These are phyloP conservation scores for Frankliniella fusca DNA, from an alignment of 2,888 invertebrate species.

Conservation along the genomic window DNA sequence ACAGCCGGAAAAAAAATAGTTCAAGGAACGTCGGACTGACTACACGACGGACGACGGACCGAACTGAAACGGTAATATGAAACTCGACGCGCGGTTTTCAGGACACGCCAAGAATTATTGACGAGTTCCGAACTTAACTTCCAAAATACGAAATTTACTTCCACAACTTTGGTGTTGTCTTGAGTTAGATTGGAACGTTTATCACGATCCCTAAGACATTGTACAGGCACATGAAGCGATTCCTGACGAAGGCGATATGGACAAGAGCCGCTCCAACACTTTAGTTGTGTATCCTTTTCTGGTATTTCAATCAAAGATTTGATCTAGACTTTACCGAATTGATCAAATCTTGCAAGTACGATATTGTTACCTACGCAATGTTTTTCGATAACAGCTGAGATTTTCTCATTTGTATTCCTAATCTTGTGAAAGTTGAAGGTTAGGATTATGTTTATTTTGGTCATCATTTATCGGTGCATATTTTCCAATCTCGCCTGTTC, in stretches of 20 bases:
- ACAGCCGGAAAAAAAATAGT: no score
- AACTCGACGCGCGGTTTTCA: no score
- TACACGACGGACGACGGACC: no score
- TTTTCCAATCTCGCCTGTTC: background rate
- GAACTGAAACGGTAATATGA: no score
- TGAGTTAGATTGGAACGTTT: no score
- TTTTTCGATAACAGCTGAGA: background rate
- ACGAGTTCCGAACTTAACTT: no score
- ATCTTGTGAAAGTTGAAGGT: background rate
- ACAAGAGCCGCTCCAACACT: background rate
- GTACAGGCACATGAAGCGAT: no score
- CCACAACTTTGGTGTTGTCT: no score
- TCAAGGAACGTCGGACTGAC: no score
- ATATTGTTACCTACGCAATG: background rate
- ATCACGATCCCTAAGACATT: no score
- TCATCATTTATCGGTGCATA: background rate
- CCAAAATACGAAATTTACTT: no score
- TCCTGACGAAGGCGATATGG: background rate
- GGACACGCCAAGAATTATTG: no score
- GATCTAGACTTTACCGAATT: background rate
- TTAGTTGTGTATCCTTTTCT: slow-evolving; percentile 4
- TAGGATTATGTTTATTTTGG: background rate
- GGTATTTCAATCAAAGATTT: background rate
- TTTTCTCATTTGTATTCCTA: background rate
- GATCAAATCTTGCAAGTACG: background rate